Conservation (phyloP, 2,888 invertebrate genomes). For the Oscheius sp. region DNA sequence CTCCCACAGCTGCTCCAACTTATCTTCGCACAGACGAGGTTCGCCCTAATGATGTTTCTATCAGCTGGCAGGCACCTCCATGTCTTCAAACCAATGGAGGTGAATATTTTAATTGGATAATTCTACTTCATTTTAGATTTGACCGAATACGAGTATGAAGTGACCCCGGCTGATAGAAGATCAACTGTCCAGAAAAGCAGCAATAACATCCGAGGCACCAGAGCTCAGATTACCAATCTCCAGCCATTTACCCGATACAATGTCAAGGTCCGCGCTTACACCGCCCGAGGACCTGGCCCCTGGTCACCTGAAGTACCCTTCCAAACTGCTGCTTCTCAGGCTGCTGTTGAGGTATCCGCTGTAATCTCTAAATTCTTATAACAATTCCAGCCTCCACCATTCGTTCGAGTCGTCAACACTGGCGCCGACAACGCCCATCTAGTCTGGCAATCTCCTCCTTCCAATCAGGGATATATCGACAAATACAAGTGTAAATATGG, state of each 20-base stretch:
- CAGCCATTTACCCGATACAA: slow-evolving; percentile 70
- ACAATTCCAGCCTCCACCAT: slow-evolving; percentile 42
- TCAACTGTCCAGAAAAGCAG: slow-evolving; percentile 59
- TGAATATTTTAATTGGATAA: no score
- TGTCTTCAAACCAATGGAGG: slow-evolving; percentile 69
- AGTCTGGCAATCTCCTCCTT: slow-evolving; percentile 71
- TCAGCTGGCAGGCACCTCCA: slow-evolving; percentile 73
- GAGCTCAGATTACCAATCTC: slow-evolving; percentile 67
- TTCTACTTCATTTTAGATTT: slow-evolving; percentile 52
- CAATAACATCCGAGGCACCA: slow-evolving; percentile 66
- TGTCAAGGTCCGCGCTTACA: slow-evolving; percentile 71
- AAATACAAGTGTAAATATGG: slow-evolving; percentile 71
- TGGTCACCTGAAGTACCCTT: slow-evolving; percentile 70
- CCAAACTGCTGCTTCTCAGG: slow-evolving; percentile 59
- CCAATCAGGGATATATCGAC: slow-evolving; percentile 67
- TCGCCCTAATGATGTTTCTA: slow-evolving; percentile 54
- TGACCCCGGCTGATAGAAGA: slow-evolving; percentile 65
- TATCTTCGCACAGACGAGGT: slow-evolving; percentile 64
- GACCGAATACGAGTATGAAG: slow-evolving; percentile 73
- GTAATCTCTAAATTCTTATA: no score
- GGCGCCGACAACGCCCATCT: slow-evolving; percentile 68
- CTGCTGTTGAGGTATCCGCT: background rate
- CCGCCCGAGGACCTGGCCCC: slow-evolving; percentile 71
- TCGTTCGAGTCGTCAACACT: slow-evolving; percentile 64
- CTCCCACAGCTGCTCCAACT: slow-evolving; percentile 69